Evolutionary conservation across 2,113 vertebrate genomes (phyloP).

Genomic region (Myrmecophaga tridactyla): DNA sequence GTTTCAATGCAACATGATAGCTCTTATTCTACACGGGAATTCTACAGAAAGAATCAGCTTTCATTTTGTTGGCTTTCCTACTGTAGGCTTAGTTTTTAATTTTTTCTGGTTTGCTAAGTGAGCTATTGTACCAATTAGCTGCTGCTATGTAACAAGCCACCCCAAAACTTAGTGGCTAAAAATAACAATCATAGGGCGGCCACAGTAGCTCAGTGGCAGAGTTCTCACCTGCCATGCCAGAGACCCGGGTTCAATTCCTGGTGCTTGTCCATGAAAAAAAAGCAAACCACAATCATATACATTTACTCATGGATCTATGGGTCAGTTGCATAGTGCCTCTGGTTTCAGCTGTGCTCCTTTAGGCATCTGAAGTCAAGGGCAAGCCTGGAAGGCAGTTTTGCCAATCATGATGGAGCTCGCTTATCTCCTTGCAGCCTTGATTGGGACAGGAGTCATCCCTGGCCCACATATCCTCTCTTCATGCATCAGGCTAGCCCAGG

Average conservation of each 20-base stretch:
- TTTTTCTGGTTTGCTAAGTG: background rate
- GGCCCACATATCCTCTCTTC: background rate
- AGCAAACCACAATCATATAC: too few relatives aligned
- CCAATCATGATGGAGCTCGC: background rate
- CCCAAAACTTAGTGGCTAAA: background rate
- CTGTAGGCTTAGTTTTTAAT: background rate
- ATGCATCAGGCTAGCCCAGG: background rate
- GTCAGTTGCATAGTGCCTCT: background rate
- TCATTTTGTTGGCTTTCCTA: background rate
- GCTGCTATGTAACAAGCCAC: background rate
- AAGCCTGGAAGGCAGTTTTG: background rate
- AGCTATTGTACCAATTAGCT: background rate
- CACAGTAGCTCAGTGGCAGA: too few relatives aligned
- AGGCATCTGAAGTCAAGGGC: background rate
- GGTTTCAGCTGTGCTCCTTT: background rate
- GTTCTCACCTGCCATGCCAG: too few relatives aligned
- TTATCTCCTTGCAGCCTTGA: background rate
- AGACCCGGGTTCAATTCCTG: too few relatives aligned
- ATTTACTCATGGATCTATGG: background rate
- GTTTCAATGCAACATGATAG: background rate
- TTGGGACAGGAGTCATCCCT: background rate
- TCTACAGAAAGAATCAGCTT: background rate
- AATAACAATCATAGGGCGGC: background rate
- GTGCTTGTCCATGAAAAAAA: too few relatives aligned
- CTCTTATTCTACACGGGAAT: background rate